Evolutionary conservation across 2,888 invertebrate species (phyloP), one percentile per base, ranked within the genome.

Genomic region (Philereme transversata): DNA sequence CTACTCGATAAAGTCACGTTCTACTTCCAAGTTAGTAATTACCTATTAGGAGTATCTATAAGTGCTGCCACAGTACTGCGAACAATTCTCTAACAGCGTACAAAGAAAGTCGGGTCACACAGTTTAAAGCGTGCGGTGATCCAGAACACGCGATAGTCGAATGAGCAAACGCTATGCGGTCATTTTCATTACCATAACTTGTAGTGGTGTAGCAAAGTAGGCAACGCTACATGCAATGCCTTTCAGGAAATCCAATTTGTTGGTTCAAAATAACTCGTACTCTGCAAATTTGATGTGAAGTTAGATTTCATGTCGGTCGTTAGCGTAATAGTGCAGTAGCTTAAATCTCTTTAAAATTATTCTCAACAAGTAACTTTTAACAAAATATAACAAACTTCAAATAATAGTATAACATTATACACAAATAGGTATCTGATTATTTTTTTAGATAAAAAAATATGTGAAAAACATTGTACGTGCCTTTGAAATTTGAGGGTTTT

Each of bases 121-220:
- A 49, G 61, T 45, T 60, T 54, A 62, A n/a, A 57, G 49, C 70
- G 67, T 44, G 58, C 77, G 67, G 62, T 79, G 83, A 83, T 82
- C 81, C 82, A 80, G 72, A 83, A 81, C 84, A 82, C 78, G 81
- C 78, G 70, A 81, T 78, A 77, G 74, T 73, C 73, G 72, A 79
- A 67, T 67, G 72, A 72, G 67, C 72, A 64, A 62, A 58, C 64
- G 65, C 63, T 65, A 65, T 68, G 63, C 57, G 56, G 69, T 52
- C 57, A 65, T 62, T 67, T 67, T 57, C 60, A 68, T 68, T 63
- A 66, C 58, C 63, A 66, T 68, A 67, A 65, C 61, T 50, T 57
- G 56, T 59, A 56, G 51, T 43, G 53, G 34, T 41, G 33, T 50
- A 60, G 51, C 51, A 52, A 46, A 44, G 51, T 48, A 36, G 38